phyloP scores from a whole-genome alignment of 2,797 vertebrate species.

The Pangasius sanitwongsei region DNA sequence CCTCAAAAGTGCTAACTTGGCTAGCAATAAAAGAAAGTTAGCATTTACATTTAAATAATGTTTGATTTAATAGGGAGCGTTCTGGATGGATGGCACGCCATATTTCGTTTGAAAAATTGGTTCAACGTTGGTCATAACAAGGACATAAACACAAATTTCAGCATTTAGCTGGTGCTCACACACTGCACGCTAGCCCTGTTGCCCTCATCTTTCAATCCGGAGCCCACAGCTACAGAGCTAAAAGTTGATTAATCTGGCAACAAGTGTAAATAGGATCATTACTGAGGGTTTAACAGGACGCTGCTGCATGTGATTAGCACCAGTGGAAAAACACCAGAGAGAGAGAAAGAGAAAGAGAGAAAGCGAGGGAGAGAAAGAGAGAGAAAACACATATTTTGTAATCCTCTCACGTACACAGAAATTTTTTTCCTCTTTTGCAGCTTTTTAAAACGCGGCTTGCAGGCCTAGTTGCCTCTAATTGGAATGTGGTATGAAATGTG shows the following conservation, averaged over 20 bases:
- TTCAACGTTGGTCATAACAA: conserved; percentile 16
- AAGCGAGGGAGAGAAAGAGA: background rate
- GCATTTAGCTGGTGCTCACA: background rate
- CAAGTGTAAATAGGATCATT: conserved; percentile 79
- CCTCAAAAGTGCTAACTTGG: background rate
- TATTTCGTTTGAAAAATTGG: background rate
- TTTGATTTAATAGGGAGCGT: background rate
- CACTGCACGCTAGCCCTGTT: background rate
- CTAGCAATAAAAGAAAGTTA: background rate
- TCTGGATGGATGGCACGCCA: background rate
- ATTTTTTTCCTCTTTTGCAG: conserved; percentile 38
- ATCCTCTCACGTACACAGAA: conserved; percentile 53
- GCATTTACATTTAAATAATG: background rate
- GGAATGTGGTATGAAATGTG: conserved; percentile 68
- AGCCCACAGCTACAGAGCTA: conserved; percentile 66
- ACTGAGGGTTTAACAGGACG: conserved; percentile 71
- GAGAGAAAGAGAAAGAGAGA: background rate
- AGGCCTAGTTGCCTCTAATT: conserved; percentile 68
- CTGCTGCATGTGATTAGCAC: conserved; percentile 69
- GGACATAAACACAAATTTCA: background rate
- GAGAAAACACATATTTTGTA: conserved; percentile 40
- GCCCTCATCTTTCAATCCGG: background rate
- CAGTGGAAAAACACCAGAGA: conserved; percentile 58
- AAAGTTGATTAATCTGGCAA: conserved; percentile 79
- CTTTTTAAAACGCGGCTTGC: conserved; percentile 14